These are phyloP conservation scores for Cavia porcellus DNA, from an alignment of 2,113 vertebrate species.

Conservation along the genomic window DNA sequence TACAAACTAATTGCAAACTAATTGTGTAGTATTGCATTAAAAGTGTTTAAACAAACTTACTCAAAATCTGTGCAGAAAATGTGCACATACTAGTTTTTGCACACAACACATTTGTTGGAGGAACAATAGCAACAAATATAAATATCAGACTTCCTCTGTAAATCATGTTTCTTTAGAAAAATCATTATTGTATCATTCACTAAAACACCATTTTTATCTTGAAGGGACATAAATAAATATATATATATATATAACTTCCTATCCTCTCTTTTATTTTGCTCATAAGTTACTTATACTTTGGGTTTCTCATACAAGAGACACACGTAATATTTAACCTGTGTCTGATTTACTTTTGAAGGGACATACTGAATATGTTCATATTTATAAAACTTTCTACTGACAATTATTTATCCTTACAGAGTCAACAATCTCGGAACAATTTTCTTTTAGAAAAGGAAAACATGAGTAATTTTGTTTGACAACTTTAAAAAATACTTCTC, in stretches of 20 bases:
- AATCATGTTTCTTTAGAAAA: constrained; percentile 43
- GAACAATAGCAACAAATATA: not conserved
- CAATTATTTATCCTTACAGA: constrained; percentile 9
- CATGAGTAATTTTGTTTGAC: not conserved
- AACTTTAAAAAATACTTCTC: not conserved
- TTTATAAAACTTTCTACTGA: not conserved
- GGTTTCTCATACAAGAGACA: not conserved
- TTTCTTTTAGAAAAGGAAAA: constrained; percentile 34
- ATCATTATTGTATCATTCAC: not conserved
- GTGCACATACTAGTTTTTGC: not conserved
- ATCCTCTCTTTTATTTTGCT: not conserved
- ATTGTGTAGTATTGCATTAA: not conserved
- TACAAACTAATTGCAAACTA: not conserved
- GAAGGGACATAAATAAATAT: not conserved
- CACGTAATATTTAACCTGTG: not conserved
- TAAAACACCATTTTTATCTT: constrained; percentile 15
- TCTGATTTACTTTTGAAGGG: not conserved
- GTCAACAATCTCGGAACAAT: not conserved
- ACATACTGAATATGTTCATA: not conserved
- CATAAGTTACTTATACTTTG: not conserved
- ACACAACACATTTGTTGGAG: not conserved
- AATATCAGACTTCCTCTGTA: not conserved
- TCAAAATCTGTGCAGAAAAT: constrained; percentile 12
- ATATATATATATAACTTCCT: not conserved
- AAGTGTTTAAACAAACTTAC: constrained; percentile 14